Conservation (phyloP, 2,888 invertebrate genomes). For the Melanophora roralis region DNA sequence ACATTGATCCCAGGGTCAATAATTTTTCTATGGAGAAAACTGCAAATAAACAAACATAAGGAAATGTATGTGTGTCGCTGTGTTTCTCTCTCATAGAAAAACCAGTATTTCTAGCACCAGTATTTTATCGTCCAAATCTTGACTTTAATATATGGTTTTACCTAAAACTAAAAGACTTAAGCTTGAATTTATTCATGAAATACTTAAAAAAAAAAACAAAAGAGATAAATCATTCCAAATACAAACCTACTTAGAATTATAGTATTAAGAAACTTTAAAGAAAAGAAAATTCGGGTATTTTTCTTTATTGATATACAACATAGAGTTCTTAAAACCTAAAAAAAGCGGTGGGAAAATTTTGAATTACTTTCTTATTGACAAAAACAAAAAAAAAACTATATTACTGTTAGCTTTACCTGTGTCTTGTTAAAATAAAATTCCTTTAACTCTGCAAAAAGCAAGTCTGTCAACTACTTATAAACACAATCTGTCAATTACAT, state of each 20-base stretch:
- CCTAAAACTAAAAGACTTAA: slow-evolving; percentile 65
- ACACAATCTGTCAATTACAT: slow-evolving; percentile 51
- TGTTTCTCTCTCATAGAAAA: no score
- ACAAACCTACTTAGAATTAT: background rate
- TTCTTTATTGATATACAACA: background rate
- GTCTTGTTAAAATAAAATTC: background rate
- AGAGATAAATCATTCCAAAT: background rate
- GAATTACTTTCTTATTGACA: background rate
- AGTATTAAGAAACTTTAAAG: background rate
- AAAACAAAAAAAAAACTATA: background rate
- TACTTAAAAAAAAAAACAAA: background rate
- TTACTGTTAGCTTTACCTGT: background rate
- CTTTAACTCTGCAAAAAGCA: background rate
- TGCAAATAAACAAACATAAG: no score
- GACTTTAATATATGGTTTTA: slow-evolving; percentile 22
- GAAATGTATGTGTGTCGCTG: no score
- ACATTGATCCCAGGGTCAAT: no score
- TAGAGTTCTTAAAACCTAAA: background rate
- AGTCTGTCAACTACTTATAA: background rate
- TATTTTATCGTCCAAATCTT: no score
- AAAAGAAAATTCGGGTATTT: background rate
- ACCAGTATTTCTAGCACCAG: no score
- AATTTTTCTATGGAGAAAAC: no score
- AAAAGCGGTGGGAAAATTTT: background rate
- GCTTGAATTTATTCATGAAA: slow-evolving; percentile 62